Conservation (phyloP, 2,113 vertebrate genomes). For the Hirundichthys speculiger region DNA sequence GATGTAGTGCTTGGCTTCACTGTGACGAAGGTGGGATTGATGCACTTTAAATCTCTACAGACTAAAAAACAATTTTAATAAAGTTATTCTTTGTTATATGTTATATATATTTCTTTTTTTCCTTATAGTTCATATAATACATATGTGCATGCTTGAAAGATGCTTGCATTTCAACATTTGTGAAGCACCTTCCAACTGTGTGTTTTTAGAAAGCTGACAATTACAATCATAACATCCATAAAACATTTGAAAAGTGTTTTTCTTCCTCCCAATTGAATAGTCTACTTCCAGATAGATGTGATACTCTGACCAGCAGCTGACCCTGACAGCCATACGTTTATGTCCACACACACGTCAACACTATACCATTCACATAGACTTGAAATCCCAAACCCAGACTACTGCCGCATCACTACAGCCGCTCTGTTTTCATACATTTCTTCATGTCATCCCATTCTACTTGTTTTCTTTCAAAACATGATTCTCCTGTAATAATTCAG, state of each 20-base stretch:
- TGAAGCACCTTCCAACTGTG: too few relatives aligned
- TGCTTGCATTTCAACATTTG: too few relatives aligned
- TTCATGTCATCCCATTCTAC: constrained; percentile 24
- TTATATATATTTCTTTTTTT: too few relatives aligned
- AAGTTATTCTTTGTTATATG: too few relatives aligned
- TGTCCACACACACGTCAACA: constrained; percentile 68
- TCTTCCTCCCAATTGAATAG: not conserved
- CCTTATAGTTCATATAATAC: too few relatives aligned
- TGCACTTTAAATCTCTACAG: too few relatives aligned
- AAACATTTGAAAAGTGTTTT: not conserved
- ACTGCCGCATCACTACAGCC: constrained; percentile 49
- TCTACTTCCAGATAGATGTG: constrained; percentile 8
- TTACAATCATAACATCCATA: constrained; percentile 1
- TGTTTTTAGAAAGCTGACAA: not conserved
- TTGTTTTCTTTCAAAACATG: constrained; percentile 34
- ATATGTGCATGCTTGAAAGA: too few relatives aligned
- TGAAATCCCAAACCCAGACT: constrained; percentile 67
- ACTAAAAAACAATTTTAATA: too few relatives aligned
- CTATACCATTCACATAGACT: constrained; percentile 66
- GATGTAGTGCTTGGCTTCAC: too few relatives aligned
- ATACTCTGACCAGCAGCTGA: constrained; percentile 51
- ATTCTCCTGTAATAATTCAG: constrained; percentile 1
- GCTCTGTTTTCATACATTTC: constrained; percentile 42
- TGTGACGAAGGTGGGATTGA: too few relatives aligned
- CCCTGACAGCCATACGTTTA: constrained; percentile 68